Evolutionary conservation across 2,113 vertebrate genomes (phyloP).

Genomic region (Terrapene triunguis): DNA sequence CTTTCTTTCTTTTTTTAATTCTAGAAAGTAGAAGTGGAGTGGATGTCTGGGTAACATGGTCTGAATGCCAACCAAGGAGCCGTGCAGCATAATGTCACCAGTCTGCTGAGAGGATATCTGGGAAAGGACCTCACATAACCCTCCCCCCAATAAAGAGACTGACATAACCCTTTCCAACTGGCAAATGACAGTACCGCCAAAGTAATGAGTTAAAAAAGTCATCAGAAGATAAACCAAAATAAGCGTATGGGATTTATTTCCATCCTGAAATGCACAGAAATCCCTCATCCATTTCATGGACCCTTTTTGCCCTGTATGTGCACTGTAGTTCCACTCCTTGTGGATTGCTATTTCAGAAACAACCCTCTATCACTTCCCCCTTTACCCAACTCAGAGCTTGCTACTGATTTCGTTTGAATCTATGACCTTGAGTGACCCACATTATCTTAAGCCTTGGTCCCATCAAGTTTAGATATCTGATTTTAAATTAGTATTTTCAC

Average conservation of each 20-base stretch:
- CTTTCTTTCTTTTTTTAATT: not conserved
- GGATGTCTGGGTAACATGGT: not conserved
- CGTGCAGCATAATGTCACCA: not conserved
- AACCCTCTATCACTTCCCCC: not conserved
- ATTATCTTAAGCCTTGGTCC: not conserved
- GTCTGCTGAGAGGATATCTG: not conserved
- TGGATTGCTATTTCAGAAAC: accelerated
- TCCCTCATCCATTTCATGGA: not conserved
- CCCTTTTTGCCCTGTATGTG: not conserved
- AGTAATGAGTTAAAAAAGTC: not conserved
- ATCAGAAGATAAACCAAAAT: not conserved
- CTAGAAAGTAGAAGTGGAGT: not conserved
- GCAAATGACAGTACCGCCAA: not conserved
- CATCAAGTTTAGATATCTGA: not conserved
- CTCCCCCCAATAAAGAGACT: not conserved
- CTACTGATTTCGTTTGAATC: not conserved
- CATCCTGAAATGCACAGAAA: not conserved
- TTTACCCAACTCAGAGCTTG: not conserved
- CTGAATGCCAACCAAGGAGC: not conserved
- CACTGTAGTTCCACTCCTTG: not conserved
- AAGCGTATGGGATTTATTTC: not conserved
- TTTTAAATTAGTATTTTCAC: not conserved
- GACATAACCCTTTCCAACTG: not conserved
- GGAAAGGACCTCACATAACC: accelerated
- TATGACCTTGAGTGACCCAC: not conserved